Base-by-base conservation (phyloP, 2,113 vertebrate species). In the Sula dactylatra region DNA sequence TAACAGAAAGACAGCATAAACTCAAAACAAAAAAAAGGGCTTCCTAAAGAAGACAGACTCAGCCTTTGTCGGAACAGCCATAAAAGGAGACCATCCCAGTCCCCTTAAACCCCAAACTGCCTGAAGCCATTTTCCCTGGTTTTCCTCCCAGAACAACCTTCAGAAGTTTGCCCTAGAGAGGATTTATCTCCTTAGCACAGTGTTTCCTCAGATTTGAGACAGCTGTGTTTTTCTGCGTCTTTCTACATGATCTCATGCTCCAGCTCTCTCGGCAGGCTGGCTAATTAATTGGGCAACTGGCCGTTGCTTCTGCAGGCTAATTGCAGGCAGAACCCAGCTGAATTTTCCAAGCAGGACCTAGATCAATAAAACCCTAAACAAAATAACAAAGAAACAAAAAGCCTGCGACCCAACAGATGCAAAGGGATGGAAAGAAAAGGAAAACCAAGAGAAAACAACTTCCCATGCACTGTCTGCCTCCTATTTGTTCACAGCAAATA, bases 251-350 rank as follows among this genome's bases (percentile, higher is more conserved):
- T 36, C 36, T 93, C 67, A 70, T 78, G 86, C 83, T 86, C 70
- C 73, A 70, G 27, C 74, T 88, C 74, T 90, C 79, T 59, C 40
- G 3, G 85, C 82, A 82, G 50, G 64, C 76, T 89, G 18, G 3
- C 65, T 96, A 84, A 95, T 89, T 91, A 93, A 84, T 71, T 86
- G 87, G 34, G 81, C 42, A 94, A 71, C 16, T 24, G 26, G 82
- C 72, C 4, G 10, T 34, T 78, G 69, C 64, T 88, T 79, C 50
- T 96, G 61, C 12, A 55, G 76, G 59, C 64, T 93, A 89, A 96
- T 87, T 96, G 92, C 36, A 3, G 12, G 78, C 55, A 74, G 49
- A 79, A 73, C 64, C 38, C 72, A 65, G 87, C 49, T 84, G 69
- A 67, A 70, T 84, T 58, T 84, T 70, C 82, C 91, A 87, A 78